Evolutionary conservation across 2,113 vertebrate species (phyloP).

Genomic region (Antennarius striatus): DNA sequence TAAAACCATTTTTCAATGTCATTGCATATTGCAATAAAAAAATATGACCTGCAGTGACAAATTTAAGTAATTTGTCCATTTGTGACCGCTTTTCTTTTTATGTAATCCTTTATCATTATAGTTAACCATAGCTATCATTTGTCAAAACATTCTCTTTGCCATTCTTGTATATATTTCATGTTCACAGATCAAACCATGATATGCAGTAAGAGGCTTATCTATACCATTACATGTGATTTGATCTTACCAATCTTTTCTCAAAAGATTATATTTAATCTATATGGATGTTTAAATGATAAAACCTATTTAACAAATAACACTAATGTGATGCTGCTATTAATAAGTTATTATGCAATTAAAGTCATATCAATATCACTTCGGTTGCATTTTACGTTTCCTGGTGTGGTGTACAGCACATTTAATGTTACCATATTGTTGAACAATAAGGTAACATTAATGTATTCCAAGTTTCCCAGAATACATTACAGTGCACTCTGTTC

Average conservation of each 20-base stretch:
- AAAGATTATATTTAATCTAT: conserved; percentile 11
- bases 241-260: background rate
- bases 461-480: background rate
- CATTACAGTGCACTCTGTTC: conserved; percentile 12
- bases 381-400: background rate
- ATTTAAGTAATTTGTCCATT: conserved; percentile 28
- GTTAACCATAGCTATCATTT: conserved; percentile 47
- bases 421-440: too few relatives aligned
- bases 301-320: conserved; percentile 5
- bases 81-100: conserved; percentile 29
- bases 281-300: conserved; percentile 9
- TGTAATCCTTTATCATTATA: conserved; percentile 44
- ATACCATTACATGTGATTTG: conserved; percentile 3
- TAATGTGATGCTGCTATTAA: background rate
- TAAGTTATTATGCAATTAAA: background rate
- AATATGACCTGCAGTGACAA: conserved; percentile 4
- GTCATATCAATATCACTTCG: background rate
- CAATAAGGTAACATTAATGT: background rate
- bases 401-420: background rate
- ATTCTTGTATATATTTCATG: conserved; percentile 33
- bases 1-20: conserved; percentile 39
- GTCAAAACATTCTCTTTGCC: conserved; percentile 33
- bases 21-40: conserved; percentile 29
- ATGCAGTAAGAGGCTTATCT: conserved; percentile 21
- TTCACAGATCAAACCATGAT: conserved; percentile 28